Evolutionary conservation across 2,888 invertebrate genomes (phyloP).

Genomic region (Synergus laeviventris): DNA sequence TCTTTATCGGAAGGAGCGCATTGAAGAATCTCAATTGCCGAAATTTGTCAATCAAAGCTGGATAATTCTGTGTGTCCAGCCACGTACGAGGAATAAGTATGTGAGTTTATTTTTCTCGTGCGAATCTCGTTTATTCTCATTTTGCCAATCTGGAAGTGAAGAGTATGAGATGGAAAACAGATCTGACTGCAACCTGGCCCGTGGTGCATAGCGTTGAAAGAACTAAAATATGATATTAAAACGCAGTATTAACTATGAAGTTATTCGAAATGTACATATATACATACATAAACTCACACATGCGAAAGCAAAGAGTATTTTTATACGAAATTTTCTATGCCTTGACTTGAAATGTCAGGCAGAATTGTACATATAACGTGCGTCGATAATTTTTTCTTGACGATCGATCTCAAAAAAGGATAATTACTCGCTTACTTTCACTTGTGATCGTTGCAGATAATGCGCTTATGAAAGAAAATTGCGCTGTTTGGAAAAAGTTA

Average conservation of each 20-base stretch:
- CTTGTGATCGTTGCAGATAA: not conserved
- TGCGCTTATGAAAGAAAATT: slow-evolving; percentile 15
- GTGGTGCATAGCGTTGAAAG: slow-evolving; percentile 64
- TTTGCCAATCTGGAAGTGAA: slow-evolving; percentile 13
- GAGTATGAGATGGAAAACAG: slow-evolving; percentile 5
- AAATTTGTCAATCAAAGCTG: slow-evolving; percentile 36
- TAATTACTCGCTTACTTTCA: not conserved
- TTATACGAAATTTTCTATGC: slow-evolving; percentile 75
- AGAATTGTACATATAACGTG: slow-evolving; percentile 65
- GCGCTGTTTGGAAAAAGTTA: not conserved
- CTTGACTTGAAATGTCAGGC: slow-evolving; percentile 54
- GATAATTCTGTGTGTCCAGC: not conserved
- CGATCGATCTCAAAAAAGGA: slow-evolving; percentile 17
- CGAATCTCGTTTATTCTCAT: slow-evolving; percentile 8
- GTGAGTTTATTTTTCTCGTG: slow-evolving; percentile 28
- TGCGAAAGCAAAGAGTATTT: slow-evolving; percentile 69
- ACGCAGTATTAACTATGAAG: slow-evolving; percentile 73
- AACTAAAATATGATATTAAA: slow-evolving; percentile 68
- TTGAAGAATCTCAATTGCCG: slow-evolving; percentile 63
- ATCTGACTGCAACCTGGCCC: slow-evolving; percentile 59
- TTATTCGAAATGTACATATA: slow-evolving; percentile 71
- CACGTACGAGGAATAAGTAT: not conserved
- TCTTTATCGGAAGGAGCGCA: slow-evolving; percentile 82
- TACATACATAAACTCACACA: slow-evolving; percentile 50
- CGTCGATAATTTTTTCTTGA: slow-evolving; percentile 44